Evolutionary conservation across 2,888 invertebrate species (phyloP).

Genomic region (Kryphioiulus occultus): DNA sequence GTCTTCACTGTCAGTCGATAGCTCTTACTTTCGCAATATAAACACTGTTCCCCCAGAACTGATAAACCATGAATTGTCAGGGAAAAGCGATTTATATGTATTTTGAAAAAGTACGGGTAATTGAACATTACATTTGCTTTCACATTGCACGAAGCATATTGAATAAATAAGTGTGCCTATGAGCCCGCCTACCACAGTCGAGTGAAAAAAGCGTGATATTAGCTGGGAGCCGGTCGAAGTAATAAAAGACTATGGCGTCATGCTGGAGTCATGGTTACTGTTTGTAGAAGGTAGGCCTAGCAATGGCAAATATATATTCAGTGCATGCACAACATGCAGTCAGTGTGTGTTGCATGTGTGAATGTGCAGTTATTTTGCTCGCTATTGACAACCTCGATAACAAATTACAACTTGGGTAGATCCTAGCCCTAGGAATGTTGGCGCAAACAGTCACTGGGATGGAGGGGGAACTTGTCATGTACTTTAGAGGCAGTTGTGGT

Average conservation of each 20-base stretch:
- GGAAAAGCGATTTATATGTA: too few relatives aligned
- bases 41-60: too few relatives aligned
- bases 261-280: background rate
- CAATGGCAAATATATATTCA: background rate
- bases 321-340: background rate
- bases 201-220: too few relatives aligned
- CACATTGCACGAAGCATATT: too few relatives aligned
- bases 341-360: background rate
- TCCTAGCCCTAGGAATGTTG: background rate
- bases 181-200: too few relatives aligned
- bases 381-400: background rate
- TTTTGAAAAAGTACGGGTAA: too few relatives aligned
- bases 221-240: background rate
- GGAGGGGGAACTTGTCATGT: conserved; percentile 23
- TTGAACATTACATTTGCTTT: too few relatives aligned
- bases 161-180: too few relatives aligned
- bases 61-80: too few relatives aligned
- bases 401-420: background rate
- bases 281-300: background rate
- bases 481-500: conserved; percentile 9
- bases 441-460: background rate
- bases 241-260: conserved; percentile 23
- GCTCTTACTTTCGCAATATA: too few relatives aligned
- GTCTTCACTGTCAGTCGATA: too few relatives aligned
- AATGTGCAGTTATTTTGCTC: background rate